Evolutionary conservation across 2,888 invertebrate genomes (phyloP).

Genomic region (Choreutis nemorana): DNA sequence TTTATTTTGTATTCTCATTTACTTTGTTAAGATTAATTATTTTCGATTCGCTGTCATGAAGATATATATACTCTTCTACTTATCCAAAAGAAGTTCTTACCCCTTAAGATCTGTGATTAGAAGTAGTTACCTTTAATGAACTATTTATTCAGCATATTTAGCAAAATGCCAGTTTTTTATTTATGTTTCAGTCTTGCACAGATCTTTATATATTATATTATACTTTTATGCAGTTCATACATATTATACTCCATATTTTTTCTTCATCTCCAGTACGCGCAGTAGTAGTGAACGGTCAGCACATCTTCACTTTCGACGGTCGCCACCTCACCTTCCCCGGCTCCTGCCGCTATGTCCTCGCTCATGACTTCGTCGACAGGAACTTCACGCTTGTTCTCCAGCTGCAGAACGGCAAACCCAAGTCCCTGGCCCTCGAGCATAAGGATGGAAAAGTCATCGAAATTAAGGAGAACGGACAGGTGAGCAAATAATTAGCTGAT

Average conservation of each 20-base stretch:
- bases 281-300: slow-evolving; percentile 79
- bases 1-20: no score
- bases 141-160: no score
- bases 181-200: background rate
- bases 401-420: slow-evolving; percentile 72
- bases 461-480: slow-evolving; percentile 70
- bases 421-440: slow-evolving; percentile 74
- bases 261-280: slow-evolving; percentile 67
- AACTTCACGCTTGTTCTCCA: slow-evolving; percentile 85
- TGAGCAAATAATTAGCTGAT: no score
- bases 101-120: no score
- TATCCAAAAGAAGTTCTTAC: no score
- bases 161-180: background rate
- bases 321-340: slow-evolving; percentile 82
- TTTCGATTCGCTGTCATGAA: no score
- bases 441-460: slow-evolving; percentile 71
- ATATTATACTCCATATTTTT: background rate
- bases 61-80: no score
- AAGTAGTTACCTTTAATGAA: no score
- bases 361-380: slow-evolving; percentile 83
- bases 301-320: slow-evolving; percentile 90
- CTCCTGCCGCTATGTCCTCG: slow-evolving; percentile 83
- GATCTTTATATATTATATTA: background rate
- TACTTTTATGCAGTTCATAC: background rate
- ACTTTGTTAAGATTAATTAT: no score